Evolutionary conservation across 2,797 vertebrate species (phyloP), one percentile per base, ranked within the genome.

Genomic region (Bovichtus variegatus): DNA sequence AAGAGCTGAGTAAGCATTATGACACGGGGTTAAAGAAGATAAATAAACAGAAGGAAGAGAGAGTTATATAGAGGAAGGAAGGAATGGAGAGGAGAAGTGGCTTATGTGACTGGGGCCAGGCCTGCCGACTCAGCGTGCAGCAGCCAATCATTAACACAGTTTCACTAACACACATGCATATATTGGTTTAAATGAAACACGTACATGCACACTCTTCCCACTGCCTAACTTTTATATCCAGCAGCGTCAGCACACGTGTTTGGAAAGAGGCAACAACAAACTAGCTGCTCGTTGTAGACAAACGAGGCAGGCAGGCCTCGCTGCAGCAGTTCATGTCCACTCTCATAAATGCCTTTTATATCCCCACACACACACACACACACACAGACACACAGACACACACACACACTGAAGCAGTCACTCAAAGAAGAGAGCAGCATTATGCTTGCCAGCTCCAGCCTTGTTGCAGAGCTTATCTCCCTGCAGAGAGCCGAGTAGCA

Each of bases 91-190:
- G 9, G 23, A 82, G 82, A 86, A 87, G 64, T 65, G 55, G n/a
- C 31, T 38, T 62, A 6, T 15, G n/a, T 59, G 15, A 41, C 66
- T 46, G 36, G 15, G 59, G 51, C 34, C 41, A 47, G 46, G 51
- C 4, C 61, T 68, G 79, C 83, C 85, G 85, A 84, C 59, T 92
- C 84, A 80, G 86, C 85, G 78, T 59, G 62, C 75, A 79, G 74
- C 63, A 31, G 67, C 78, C 47, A 74, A 50, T 89, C 72, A 71
- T 76, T 19, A 83, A 71, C 54, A 38, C 34, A 41, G 29, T 10
- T 74, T 21, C 29, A 40, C 25, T 38, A 40, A 44, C 13, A 54
- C 38, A 11, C 53, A 49, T 38, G 29, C 21, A 58, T 9, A 41
- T 61, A n/a, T 23, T 2, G 2, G 47, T 38, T n/a, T n/a, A n/a